Evolutionary conservation across 2,113 vertebrate species (phyloP).

Genomic region (Alethe diademata): DNA sequence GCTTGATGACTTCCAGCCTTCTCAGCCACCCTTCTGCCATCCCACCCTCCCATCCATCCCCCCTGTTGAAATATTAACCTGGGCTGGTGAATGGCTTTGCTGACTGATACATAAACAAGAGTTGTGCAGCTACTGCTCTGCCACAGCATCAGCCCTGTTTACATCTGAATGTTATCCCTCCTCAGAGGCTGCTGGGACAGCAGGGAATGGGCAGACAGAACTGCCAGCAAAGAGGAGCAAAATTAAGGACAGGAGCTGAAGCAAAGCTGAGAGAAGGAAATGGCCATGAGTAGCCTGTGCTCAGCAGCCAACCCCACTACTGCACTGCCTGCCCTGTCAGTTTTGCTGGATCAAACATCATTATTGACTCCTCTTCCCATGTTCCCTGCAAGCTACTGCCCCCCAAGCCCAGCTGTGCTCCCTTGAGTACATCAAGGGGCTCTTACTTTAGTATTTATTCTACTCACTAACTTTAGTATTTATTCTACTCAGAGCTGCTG

Average conservation of each 20-base stretch:
- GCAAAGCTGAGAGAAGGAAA: neutral
- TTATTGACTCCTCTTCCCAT: neutral
- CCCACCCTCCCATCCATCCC: neutral
- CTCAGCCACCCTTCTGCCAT: neutral
- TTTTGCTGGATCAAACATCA: neutral
- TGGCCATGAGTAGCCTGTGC: neutral
- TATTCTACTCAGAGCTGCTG: neutral
- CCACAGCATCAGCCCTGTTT: neutral
- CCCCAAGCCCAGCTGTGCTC: neutral
- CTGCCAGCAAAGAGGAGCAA: neutral
- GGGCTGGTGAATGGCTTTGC: slow-evolving; percentile 28
- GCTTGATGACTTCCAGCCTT: neutral
- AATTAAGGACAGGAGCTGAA: neutral
- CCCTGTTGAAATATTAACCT: slow-evolving; percentile 13
- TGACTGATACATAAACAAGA: slow-evolving; percentile 40
- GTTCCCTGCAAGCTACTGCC: neutral
- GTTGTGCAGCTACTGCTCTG: neutral
- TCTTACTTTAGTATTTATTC: neutral
- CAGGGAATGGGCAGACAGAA: neutral
- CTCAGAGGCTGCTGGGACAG: neutral
- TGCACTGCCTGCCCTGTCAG: rapidly evolving
- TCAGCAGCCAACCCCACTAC: neutral
- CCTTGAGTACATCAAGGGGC: neutral
- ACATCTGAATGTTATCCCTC: neutral
- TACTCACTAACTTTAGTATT: neutral